Evolutionary conservation across 2,113 vertebrate genomes (phyloP).

Genomic region (Anhinga rufa): DNA sequence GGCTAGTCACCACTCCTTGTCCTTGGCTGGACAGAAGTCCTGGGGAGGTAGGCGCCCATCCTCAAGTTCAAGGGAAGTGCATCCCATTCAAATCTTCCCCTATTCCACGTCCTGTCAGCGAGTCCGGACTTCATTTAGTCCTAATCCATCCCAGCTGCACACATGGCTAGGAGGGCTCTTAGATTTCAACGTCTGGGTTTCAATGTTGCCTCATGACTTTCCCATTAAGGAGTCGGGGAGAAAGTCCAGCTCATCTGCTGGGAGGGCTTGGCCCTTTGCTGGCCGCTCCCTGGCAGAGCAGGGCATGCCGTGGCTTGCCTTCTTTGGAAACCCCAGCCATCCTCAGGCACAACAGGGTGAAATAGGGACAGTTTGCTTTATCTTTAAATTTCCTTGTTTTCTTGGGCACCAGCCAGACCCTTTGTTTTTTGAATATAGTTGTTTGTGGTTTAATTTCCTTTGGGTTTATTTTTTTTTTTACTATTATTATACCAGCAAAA

Average conservation of each 20-base stretch:
- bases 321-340: slow-evolving; percentile 15
- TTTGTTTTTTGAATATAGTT: slow-evolving; percentile 65
- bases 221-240: not conserved
- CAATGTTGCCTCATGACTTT: not conserved
- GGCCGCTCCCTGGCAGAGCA: not conserved
- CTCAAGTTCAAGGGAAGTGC: not conserved
- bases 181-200: not conserved
- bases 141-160: not conserved
- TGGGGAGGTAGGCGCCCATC: not conserved
- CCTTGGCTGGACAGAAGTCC: not conserved
- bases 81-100: not conserved
- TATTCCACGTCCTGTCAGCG: not conserved
- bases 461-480: not conserved
- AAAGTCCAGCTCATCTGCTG: slow-evolving; percentile 5
- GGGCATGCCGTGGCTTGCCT: not conserved
- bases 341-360: slow-evolving; percentile 12
- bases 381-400: slow-evolving; percentile 68
- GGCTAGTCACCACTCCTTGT: not conserved
- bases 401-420: slow-evolving; percentile 46
- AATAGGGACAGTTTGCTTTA: slow-evolving; percentile 61
- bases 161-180: not conserved
- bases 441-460: slow-evolving; percentile 68
- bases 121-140: not conserved
- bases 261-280: not conserved
- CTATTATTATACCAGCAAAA: not conserved